Evolutionary conservation across 2,113 vertebrate species (phyloP).

Genomic region (Sinocyclocheilus anshuiensis): DNA sequence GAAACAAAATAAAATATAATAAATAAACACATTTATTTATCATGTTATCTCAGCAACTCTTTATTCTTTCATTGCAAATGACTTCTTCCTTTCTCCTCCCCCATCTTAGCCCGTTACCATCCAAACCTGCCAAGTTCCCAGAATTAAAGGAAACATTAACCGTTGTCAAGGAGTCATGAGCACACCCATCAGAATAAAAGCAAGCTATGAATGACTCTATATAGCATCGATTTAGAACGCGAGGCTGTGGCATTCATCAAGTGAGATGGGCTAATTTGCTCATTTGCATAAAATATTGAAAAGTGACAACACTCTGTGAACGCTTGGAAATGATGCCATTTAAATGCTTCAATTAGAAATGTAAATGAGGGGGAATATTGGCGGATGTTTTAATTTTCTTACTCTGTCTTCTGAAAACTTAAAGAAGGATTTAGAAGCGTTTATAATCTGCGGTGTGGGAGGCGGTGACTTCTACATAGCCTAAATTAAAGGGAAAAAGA

Average conservation of each 20-base stretch:
- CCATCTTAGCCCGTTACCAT: background rate
- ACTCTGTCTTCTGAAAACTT: constrained; percentile 42
- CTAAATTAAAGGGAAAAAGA: background rate
- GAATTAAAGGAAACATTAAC: constrained; percentile 29
- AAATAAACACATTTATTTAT: background rate
- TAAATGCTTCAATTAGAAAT: constrained; percentile 54
- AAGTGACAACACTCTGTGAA: constrained; percentile 44
- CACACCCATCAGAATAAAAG: constrained; percentile 5
- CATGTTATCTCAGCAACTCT: background rate
- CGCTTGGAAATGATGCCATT: constrained; percentile 47
- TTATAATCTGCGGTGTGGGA: background rate
- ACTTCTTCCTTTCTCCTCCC: background rate
- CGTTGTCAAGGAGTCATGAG: constrained; percentile 35
- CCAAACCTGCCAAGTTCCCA: constrained; percentile 20
- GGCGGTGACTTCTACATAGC: constrained; percentile 5
- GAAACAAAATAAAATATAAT: background rate
- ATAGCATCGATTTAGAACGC: constrained; percentile 32
- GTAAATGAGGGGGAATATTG: constrained; percentile 39
- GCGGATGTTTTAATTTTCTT: constrained; percentile 23
- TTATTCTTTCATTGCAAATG: background rate
- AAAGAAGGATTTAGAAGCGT: constrained; percentile 42
- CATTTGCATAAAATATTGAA: constrained; percentile 64
- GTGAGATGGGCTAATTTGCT: constrained; percentile 54
- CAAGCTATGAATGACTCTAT: background rate
- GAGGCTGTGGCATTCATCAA: constrained; percentile 38